A percentile compares a stretch with the other conserved stretches of the same genome.
Conservation (phyloP, 2,797 vertebrate genomes). For the Anniella stebbinsi region DNA sequence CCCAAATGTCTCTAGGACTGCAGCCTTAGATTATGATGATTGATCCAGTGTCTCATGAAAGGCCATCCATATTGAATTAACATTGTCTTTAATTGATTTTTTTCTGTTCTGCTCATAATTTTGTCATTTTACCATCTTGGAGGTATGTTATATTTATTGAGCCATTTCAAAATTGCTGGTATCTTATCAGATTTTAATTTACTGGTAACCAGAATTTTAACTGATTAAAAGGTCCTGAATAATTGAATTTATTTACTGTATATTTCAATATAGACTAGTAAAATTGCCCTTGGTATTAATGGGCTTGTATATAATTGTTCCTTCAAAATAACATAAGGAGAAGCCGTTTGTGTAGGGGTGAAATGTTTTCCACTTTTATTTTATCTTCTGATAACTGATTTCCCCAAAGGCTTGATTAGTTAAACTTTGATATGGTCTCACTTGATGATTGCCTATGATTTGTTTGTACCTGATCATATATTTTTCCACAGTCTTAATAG, state of each 20-base stretch:
- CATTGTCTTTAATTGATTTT: constrained; percentile 8
- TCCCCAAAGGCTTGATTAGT: not conserved
- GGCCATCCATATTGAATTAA: not conserved
- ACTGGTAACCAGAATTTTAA: not conserved
- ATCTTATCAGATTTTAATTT: not conserved
- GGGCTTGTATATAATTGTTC: not conserved
- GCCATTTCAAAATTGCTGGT: not conserved
- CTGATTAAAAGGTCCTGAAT: not conserved
- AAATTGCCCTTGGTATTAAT: not conserved
- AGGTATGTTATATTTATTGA: not conserved
- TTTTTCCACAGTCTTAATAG: not conserved
- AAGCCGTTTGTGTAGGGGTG: not conserved
- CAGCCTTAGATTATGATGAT: not conserved
- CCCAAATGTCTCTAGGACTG: not conserved
- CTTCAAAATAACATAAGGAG: not conserved
- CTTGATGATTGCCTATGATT: not conserved
- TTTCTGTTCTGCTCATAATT: constrained; percentile 4
- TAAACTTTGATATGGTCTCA: not conserved
- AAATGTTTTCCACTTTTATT: constrained; percentile 5
- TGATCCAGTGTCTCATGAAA: not conserved
- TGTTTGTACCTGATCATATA: not conserved
- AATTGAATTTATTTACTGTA: not conserved
- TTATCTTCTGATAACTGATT: not conserved
- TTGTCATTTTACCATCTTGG: not conserved
- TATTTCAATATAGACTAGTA: not conserved